These are phyloP conservation scores for Heterotis niloticus DNA, from an alignment of 2,113 vertebrate species.

Conservation along the genomic window DNA sequence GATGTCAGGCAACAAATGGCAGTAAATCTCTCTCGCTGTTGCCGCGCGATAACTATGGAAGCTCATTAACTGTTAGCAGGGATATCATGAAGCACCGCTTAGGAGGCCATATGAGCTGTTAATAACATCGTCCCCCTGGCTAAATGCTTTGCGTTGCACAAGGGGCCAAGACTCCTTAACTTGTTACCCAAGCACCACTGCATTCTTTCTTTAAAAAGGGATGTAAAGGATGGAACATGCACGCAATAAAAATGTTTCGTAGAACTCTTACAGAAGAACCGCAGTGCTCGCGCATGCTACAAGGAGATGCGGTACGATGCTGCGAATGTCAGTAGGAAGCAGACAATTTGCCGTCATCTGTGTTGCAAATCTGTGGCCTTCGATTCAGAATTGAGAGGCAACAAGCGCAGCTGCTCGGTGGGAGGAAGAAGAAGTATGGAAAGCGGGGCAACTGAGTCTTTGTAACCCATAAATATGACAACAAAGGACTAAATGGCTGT, in stretches of 20 bases:
- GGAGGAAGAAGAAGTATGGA: background rate
- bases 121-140: background rate
- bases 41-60: background rate
- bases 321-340: background rate
- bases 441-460: background rate
- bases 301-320: background rate
- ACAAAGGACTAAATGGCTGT: background rate
- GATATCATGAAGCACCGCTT: background rate
- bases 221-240: too few species aligned
- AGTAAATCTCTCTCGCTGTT: background rate
- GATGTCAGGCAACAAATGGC: background rate
- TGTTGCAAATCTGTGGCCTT: background rate
- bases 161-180: background rate
- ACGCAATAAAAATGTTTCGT: too few species aligned
- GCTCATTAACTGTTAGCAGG: background rate
- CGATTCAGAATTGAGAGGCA: background rate
- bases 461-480: too few species aligned
- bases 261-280: too few species aligned
- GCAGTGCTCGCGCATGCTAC: too few species aligned
- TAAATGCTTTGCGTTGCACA: background rate
- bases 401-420: background rate
- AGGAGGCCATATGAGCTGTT: background rate
- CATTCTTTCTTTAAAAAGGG: background rate
- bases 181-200: background rate
- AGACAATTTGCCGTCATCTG: background rate